Conservation (phyloP, 2,113 vertebrate species). For the Neomonachus schauinslandi region DNA sequence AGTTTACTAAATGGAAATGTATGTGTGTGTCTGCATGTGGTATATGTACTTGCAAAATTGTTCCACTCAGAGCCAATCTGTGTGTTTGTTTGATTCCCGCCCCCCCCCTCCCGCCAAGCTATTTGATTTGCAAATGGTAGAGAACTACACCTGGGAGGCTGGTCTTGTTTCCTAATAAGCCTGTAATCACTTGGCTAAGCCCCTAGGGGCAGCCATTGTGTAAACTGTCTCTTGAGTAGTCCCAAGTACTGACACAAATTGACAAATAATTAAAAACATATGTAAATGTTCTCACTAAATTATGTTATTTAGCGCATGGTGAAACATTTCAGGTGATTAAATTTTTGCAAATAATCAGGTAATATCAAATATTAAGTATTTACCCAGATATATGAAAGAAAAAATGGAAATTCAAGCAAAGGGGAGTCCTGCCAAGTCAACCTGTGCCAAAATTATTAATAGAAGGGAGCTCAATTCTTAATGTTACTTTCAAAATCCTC, state of each 20-base stretch:
- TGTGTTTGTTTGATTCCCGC: rapidly evolving
- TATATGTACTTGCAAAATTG: constrained; percentile 46
- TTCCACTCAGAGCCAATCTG: neutral
- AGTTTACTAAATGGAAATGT: neutral
- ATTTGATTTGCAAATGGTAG: constrained; percentile 10
- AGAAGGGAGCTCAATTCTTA: neutral
- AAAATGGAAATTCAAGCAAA: constrained; percentile 39
- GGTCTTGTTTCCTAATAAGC: constrained; percentile 29
- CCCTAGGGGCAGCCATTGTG: neutral
- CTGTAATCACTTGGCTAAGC: constrained; percentile 42
- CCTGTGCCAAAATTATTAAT: neutral
- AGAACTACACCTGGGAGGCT: constrained; percentile 20
- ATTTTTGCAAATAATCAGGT: constrained; percentile 53
- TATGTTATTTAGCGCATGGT: constrained; percentile 19
- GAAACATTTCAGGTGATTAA: constrained; percentile 57
- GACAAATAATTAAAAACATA: constrained; percentile 65
- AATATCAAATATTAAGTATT: constrained; percentile 9
- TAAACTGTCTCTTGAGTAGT: constrained; percentile 36
- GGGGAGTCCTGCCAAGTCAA: neutral
- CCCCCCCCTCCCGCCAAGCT: neutral
- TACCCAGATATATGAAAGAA: neutral
- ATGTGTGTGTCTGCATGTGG: neutral
- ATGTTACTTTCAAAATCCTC: neutral
- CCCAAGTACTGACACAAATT: constrained; percentile 16
- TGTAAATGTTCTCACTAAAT: constrained; percentile 49